Percentiles rank a stretch among this genome's conserved stretches.
phyloP scores from a whole-genome alignment of 2,113 vertebrate genomes.

The Caloenas nicobarica region DNA sequence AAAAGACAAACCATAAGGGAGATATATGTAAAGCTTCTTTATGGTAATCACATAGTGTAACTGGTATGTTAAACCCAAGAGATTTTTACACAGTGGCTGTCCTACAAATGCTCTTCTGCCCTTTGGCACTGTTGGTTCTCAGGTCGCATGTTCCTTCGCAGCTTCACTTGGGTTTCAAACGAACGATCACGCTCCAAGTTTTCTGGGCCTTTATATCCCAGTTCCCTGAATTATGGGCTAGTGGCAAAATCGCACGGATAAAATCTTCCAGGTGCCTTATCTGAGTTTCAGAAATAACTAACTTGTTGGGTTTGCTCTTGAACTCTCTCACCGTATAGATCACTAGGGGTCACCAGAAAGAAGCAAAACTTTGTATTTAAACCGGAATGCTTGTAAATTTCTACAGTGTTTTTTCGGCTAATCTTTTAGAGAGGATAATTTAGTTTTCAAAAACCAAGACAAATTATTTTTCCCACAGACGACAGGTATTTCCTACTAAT shows the following conservation, averaged over 20 bases:
- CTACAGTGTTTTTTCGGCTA: not conserved
- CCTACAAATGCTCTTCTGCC: not conserved
- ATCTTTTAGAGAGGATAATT: constrained; percentile 24
- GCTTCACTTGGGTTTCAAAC: not conserved
- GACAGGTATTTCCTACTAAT: constrained; percentile 18
- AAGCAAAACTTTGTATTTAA: not conserved
- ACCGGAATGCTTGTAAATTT: not conserved
- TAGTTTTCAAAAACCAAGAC: constrained; percentile 24
- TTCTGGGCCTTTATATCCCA: not conserved
- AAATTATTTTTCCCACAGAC: constrained; percentile 5
- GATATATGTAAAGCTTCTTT: accelerated
- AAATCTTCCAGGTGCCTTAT: constrained; percentile 28
- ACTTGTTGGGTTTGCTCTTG: not conserved
- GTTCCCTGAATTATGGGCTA: not conserved
- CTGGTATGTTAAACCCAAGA: not conserved
- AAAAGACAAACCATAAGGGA: not conserved
- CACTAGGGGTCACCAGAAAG: constrained; percentile 33
- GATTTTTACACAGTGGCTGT: not conserved
- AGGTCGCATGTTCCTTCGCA: not conserved
- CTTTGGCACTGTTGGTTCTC: not conserved
- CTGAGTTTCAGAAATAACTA: not conserved
- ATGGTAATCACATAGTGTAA: accelerated
- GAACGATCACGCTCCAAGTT: not conserved
- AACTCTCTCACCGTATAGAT: not conserved
- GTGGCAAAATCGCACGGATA: not conserved